phyloP scores from a whole-genome alignment of 2,888 invertebrate genomes.

The Eupithecia dodoneata region DNA sequence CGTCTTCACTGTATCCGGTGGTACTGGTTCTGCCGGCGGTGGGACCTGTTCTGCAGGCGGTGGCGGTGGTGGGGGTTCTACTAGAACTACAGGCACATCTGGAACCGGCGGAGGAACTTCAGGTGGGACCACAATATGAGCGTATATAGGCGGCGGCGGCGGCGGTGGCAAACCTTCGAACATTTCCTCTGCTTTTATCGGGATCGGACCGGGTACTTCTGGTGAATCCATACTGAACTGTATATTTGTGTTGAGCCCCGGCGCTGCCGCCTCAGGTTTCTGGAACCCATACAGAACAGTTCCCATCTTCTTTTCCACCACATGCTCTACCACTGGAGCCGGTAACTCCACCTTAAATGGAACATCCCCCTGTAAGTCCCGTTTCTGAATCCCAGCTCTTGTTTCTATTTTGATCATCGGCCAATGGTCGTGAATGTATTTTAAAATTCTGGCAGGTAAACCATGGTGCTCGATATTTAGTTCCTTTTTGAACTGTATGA shows the following conservation, averaged over 20 bases:
- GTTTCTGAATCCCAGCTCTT: conserved; percentile 44
- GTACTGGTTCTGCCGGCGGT: conserved; percentile 16
- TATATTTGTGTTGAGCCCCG: background rate
- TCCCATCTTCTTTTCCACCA: conserved; percentile 41
- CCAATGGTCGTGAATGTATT: conserved; percentile 62
- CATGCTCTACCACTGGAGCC: conserved; percentile 50
- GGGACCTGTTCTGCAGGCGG: conserved; percentile 23
- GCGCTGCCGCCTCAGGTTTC: conserved; percentile 17
- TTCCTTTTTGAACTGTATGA: conserved; percentile 37
- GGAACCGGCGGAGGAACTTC: background rate
- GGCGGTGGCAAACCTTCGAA: background rate
- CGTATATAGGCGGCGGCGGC: background rate
- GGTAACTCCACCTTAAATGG: conserved; percentile 24
- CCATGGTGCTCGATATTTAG: conserved; percentile 37
- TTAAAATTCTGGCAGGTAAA: conserved; percentile 55
- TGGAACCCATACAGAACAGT: conserved; percentile 35
- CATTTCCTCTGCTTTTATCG: background rate
- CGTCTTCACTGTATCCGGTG: conserved; percentile 31
- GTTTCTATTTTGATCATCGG: conserved; percentile 58
- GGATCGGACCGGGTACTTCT: background rate
- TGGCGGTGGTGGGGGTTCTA: conserved; percentile 1
- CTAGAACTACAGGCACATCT: background rate
- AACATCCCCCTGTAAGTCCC: conserved; percentile 35
- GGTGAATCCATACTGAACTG: background rate
- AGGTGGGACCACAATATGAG: background rate